A percentile compares a stretch with the other conserved stretches of the same genome.
phyloP scores from a whole-genome alignment of 2,888 invertebrate genomes.

The Drosophila sordidapex region DNA sequence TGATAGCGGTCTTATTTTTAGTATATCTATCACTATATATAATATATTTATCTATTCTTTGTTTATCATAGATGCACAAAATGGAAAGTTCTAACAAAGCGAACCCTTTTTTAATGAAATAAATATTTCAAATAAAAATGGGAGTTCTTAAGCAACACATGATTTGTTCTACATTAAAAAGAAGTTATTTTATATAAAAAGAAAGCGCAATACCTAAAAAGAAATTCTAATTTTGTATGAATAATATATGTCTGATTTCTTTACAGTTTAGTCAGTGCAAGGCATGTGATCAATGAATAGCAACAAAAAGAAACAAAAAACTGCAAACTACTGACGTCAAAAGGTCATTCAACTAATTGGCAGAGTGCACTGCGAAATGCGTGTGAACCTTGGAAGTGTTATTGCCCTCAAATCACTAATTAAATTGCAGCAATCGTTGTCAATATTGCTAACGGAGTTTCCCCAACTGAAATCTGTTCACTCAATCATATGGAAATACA shows the following conservation, averaged over 20 bases:
- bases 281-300: slow-evolving; percentile 55
- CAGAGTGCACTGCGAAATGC: slow-evolving; percentile 19
- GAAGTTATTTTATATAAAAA: neutral
- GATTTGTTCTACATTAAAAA: neutral
- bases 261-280: neutral
- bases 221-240: neutral
- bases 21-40: neutral
- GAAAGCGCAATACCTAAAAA: too few relatives aligned
- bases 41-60: neutral
- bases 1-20: neutral
- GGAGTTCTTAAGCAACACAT: neutral
- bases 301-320: slow-evolving; percentile 32
- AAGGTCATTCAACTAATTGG: slow-evolving; percentile 55
- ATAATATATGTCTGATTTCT: neutral
- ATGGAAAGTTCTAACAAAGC: neutral
- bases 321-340: slow-evolving; percentile 34
- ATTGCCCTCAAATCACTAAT: slow-evolving; percentile 9
- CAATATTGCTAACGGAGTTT: neutral
- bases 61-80: neutral
- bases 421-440: neutral
- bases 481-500: slow-evolving; percentile 21
- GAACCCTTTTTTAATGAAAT: neutral
- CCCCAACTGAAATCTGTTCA: neutral
- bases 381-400: slow-evolving; percentile 15
- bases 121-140: neutral